phyloP scores from a whole-genome alignment of 1,140 invertebrate genomes.

The Lordiphosa mommai region DNA sequence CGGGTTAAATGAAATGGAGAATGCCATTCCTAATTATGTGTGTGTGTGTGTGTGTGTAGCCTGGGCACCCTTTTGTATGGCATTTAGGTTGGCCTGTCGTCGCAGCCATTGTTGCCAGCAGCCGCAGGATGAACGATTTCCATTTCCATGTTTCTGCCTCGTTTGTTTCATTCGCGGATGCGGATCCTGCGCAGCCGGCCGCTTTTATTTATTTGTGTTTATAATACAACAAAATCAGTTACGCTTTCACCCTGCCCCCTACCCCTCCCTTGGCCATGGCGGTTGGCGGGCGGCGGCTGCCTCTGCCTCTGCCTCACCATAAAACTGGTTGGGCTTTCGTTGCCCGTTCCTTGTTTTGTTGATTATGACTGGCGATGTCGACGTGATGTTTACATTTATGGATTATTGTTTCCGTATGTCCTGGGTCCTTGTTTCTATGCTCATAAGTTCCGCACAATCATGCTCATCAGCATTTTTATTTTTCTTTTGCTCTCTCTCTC shows the following conservation, averaged over 20 bases:
- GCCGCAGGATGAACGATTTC: slow-evolving; percentile 63
- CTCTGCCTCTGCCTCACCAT: slow-evolving; percentile 21
- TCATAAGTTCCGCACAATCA: slow-evolving; percentile 68
- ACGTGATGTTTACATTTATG: slow-evolving; percentile 77
- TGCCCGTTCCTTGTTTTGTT: slow-evolving; percentile 14
- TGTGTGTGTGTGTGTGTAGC: slow-evolving; percentile 8
- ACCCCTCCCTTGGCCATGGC: slow-evolving; percentile 14
- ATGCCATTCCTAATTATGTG: slow-evolving; percentile 77
- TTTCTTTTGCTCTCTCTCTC: background rate
- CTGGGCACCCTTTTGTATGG: slow-evolving; percentile 55
- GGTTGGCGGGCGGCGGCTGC: background rate
- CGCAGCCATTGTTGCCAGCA: slow-evolving; percentile 70
- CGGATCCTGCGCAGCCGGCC: slow-evolving; percentile 56
- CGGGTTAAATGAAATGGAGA: slow-evolving; percentile 78
- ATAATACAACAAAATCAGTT: slow-evolving; percentile 79
- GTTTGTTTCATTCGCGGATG: slow-evolving; percentile 45
- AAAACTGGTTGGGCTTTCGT: slow-evolving; percentile 48
- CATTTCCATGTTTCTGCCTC: slow-evolving; percentile 54
- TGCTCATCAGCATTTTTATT: slow-evolving; percentile 51
- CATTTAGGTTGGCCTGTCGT: slow-evolving; percentile 66
- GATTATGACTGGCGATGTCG: slow-evolving; percentile 60
- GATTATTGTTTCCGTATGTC: slow-evolving; percentile 67
- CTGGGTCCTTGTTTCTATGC: slow-evolving; percentile 21
- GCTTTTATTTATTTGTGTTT: slow-evolving; percentile 78
- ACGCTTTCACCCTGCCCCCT: slow-evolving; percentile 60